Base-by-base conservation (phyloP, 2,797 vertebrate genomes). In the Anableps anableps region DNA sequence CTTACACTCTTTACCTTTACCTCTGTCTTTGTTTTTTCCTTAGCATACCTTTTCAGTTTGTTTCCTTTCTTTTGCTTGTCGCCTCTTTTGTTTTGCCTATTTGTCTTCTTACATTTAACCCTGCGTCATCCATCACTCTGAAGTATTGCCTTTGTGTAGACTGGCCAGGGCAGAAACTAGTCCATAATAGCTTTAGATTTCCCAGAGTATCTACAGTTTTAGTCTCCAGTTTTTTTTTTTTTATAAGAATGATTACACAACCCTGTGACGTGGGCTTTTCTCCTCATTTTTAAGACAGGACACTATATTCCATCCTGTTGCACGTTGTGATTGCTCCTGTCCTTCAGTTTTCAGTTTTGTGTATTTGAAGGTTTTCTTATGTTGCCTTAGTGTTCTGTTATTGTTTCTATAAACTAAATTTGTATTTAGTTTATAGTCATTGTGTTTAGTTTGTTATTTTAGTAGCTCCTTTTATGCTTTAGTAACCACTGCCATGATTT, bases 171-270 rank as follows among this genome's bases (percentile, higher is more conserved):
- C 60, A 77, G 76, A 85, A 82, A 81, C 55, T 53, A 68, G 48
- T 72, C 82, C 7, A 78, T 85, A 75, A 83, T 80, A 75, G 68
- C 70, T 79, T 86, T 82, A 81, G 34, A 50, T 53, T 70, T 68
- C 62, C 68, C 14, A 77, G 83, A 89, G 84, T 82, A 87, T 75
- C 78, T 21, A 72, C 76, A 50, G 51, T 21, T 87, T 76, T 45
- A 74, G 45, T 45, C 8, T 8, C 47, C 85, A 36, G 3, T 75
- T 82, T 80, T 38, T 68, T 4, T 55, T 16, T 60, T 60, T 6
- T 17, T 16, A 4, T 9, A 7, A 43, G 7, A 41, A 41, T n/a
- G 4, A n/a, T 43, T 70, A 43, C 38, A 26, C 64, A 55, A 2
- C 13, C 3, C 55, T 60, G n/a, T 29, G 55, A 60, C n/a, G 31